Percentiles rank a stretch among this genome's conserved stretches.
These are phyloP conservation scores for Scytalopus superciliaris DNA, from an alignment of 2,113 vertebrate genomes.

Conservation along the genomic window DNA sequence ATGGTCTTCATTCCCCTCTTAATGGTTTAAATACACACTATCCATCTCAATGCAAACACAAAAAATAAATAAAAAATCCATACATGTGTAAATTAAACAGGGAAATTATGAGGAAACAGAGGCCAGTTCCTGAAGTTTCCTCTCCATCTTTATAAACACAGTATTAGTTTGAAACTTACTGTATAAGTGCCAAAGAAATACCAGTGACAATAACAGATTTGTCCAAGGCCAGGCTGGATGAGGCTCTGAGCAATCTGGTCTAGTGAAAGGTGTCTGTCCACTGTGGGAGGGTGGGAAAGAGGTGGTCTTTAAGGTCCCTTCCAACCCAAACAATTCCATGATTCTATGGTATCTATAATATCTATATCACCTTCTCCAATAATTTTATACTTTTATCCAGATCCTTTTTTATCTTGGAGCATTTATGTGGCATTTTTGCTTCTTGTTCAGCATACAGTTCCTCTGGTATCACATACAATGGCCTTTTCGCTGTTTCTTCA, in stretches of 20 bases:
- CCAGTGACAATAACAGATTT: not conserved
- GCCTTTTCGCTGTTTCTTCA: not conserved
- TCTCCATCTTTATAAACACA: not conserved
- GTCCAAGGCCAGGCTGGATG: not conserved
- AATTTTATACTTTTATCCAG: not conserved
- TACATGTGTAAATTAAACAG: not conserved
- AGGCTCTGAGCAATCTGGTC: not conserved
- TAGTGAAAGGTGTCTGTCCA: not conserved
- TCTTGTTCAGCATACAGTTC: not conserved
- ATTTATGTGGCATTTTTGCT: not conserved
- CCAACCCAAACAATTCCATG: not conserved
- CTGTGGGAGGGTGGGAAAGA: accelerated
- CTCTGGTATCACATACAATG: not conserved
- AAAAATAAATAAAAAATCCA: not conserved
- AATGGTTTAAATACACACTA: not conserved
- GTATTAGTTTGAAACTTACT: not conserved
- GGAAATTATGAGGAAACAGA: not conserved
- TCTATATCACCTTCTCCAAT: not conserved
- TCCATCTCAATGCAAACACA: not conserved
- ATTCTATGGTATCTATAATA: not conserved
- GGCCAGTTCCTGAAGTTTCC: not conserved
- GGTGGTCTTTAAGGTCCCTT: not conserved
- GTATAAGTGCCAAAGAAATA: not conserved
- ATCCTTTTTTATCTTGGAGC: not conserved
- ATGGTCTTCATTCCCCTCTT: not conserved